Evolutionary conservation across 2,888 invertebrate genomes (phyloP), one percentile per base, ranked within the genome.

Genomic region (Dimorphilus gyrociliatus): DNA sequence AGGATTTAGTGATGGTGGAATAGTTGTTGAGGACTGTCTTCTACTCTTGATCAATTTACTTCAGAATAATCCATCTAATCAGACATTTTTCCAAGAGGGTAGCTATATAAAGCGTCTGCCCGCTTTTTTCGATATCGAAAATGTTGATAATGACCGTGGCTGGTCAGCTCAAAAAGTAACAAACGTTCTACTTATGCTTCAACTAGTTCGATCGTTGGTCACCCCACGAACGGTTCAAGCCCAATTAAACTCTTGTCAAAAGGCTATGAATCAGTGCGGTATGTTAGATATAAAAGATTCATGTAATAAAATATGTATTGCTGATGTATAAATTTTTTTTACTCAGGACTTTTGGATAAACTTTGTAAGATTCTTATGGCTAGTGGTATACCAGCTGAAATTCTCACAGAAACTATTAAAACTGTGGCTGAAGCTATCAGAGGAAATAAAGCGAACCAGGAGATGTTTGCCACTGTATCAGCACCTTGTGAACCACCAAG

Each of bases 81-180:
- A 94, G 44, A 90, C 86, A 56, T 88, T 92, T 55, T 97, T 99
- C 58, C 84, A 90, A 65, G 97, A 99, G 68, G 90, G 88, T 30
- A 85, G 84, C 51, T 90, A 85, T 50, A 84, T 94, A 44, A 84
- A 88, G 53, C 75, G 75, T 39, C 67, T 94, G 52, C 69, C 81
- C 2, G 81, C 82, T 0, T 86, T 85, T 79, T 86, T 90, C 50
- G 72, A 54, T 17, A 35, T 55, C 28, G 47, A 48, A 5, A 35
- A 45, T 27, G 44, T 41, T 25, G 37, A 46, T 17, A 39, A 47
- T 23, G 46, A 54, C 29, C 45, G 50, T 25, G 76, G 78, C 5
- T 90, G 90, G 90, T 78, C 79, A 3, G 76, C 84, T 0, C 90
- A 94, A 55, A 90, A 88, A 66, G 79, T 84, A 0, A 78, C 85